Percentiles rank a stretch among this genome's conserved stretches.
These are phyloP conservation scores for Rutilus rutilus DNA, from an alignment of 2,113 vertebrate species.

Conservation along the genomic window DNA sequence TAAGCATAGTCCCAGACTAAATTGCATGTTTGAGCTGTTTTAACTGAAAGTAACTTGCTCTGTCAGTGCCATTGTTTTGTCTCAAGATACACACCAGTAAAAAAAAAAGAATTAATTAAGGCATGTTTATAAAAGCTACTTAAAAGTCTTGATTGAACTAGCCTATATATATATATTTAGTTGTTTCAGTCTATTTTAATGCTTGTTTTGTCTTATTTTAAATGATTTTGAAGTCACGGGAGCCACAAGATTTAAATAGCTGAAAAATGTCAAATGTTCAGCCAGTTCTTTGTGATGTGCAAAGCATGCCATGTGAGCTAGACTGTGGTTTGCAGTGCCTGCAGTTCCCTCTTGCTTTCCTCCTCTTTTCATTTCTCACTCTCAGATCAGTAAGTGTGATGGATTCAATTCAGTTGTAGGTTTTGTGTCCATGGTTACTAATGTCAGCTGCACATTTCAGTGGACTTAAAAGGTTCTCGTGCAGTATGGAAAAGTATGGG, in stretches of 20 bases:
- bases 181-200: too few species aligned
- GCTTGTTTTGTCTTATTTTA: too few species aligned
- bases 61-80: too few species aligned
- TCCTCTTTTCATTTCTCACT: not conserved
- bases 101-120: too few species aligned
- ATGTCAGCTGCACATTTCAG: not conserved
- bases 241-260: not conserved
- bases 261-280: not conserved
- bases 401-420: not conserved
- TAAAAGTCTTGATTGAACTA: not conserved
- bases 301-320: not conserved
- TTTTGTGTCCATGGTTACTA: slow-evolving; percentile 11
- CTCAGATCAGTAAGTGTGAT: not conserved
- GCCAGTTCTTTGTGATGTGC: not conserved
- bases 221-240: not conserved
- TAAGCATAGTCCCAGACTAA: too few species aligned
- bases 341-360: not conserved
- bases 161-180: too few species aligned
- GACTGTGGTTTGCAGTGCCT: not conserved
- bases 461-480: too few species aligned
- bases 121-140: too few species aligned
- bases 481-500: too few species aligned
- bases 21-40: too few species aligned
- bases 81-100: too few species aligned
- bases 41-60: too few species aligned